Percentiles rank a stretch among this genome's conserved stretches.
Conservation (phyloP, 2,888 invertebrate species). For the Trichopoda pennipes region DNA sequence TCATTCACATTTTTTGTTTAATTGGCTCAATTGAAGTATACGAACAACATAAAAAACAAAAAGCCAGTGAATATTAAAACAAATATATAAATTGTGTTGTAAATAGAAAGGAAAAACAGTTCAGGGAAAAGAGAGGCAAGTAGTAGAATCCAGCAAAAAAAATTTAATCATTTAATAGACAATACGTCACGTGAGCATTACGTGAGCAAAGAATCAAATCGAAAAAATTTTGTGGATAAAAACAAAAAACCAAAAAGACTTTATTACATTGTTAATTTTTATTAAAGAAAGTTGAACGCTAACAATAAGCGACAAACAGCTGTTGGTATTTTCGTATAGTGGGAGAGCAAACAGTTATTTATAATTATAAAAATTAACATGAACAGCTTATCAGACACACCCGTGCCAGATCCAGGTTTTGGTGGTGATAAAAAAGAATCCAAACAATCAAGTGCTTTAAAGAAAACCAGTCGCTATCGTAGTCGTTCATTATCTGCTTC, state of each 20-base stretch:
- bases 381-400: slow-evolving; percentile 78
- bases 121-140: slow-evolving; percentile 63
- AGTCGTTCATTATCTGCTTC: slow-evolving; percentile 96
- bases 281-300: slow-evolving; percentile 6
- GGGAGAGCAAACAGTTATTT: slow-evolving; percentile 28
- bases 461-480: slow-evolving; percentile 92
- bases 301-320: slow-evolving; percentile 42
- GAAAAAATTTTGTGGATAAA: slow-evolving; percentile 40
- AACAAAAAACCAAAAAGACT: slow-evolving; percentile 42
- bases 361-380: slow-evolving; percentile 67
- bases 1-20: too few relatives aligned
- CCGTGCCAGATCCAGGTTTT: slow-evolving; percentile 79
- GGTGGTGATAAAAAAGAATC: slow-evolving; percentile 75
- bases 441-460: slow-evolving; percentile 86
- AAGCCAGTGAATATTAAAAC: slow-evolving; percentile 61
- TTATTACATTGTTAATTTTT: slow-evolving; percentile 24
- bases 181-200: slow-evolving; percentile 73
- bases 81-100: slow-evolving; percentile 70
- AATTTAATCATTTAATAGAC: slow-evolving; percentile 60
- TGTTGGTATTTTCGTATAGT: slow-evolving; percentile 41
- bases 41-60: slow-evolving; percentile 67
- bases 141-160: slow-evolving; percentile 61
- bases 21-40: slow-evolving; percentile 29
- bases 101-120: slow-evolving; percentile 55
- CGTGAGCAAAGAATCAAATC: slow-evolving; percentile 61